These are phyloP conservation scores for Drymodes brunneopygia DNA, from an alignment of 2,113 vertebrate genomes.

Conservation along the genomic window DNA sequence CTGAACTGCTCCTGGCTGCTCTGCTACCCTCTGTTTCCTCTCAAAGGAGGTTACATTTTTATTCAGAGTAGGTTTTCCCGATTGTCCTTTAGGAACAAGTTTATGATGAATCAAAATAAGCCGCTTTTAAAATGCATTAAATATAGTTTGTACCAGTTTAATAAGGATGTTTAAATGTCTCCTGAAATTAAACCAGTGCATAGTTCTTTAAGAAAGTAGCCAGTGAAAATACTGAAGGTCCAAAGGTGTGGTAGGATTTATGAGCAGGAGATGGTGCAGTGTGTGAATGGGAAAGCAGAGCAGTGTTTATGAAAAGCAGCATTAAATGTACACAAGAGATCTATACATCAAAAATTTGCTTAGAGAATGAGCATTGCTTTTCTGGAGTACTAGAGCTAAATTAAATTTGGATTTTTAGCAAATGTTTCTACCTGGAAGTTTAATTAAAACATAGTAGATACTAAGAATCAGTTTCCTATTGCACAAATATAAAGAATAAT, in stretches of 20 bases:
- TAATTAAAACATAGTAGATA: neutral
- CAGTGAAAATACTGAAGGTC: neutral
- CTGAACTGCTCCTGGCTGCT: neutral
- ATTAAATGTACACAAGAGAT: neutral
- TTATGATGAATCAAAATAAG: neutral
- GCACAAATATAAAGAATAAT: neutral
- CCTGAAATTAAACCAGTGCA: neutral
- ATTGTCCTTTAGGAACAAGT: neutral
- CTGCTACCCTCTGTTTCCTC: neutral
- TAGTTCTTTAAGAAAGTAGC: neutral
- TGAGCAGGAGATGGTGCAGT: neutral
- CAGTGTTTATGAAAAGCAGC: neutral
- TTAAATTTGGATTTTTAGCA: neutral
- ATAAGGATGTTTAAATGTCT: neutral
- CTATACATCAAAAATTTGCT: neutral
- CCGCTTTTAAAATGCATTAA: neutral
- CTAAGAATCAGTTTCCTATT: neutral
- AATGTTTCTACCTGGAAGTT: neutral
- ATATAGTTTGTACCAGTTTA: neutral
- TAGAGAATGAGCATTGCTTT: neutral
- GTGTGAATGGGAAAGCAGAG: neutral
- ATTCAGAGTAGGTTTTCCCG: neutral
- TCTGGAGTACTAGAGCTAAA: neutral
- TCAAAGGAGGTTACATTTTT: neutral
- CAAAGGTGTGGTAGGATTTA: rapidly evolving